Evolutionary conservation across 2,113 vertebrate species (phyloP).

Genomic region (Stegostoma tigrinum): DNA sequence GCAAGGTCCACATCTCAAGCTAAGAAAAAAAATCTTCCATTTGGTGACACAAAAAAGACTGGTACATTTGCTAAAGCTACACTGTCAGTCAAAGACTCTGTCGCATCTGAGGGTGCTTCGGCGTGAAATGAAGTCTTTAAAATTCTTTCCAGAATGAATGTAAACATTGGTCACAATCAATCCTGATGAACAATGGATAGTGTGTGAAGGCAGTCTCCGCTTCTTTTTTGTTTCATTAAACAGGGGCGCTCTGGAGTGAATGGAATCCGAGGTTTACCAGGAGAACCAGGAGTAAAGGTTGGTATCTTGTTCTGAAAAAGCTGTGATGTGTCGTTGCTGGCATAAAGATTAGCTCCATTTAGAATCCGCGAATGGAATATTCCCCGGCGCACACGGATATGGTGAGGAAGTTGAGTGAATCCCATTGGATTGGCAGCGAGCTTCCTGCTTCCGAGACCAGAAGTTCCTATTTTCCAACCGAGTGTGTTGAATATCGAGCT

Average conservation of each 20-base stretch:
- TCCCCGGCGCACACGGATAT: neutral
- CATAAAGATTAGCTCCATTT: neutral
- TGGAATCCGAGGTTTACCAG: slow-evolving; percentile 90
- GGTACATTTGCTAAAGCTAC: neutral
- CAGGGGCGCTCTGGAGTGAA: slow-evolving; percentile 88
- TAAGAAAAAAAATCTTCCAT: no score
- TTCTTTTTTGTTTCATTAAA: neutral
- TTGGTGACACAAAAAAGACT: neutral
- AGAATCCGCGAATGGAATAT: neutral
- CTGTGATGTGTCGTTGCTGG: neutral
- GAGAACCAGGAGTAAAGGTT: slow-evolving; percentile 91
- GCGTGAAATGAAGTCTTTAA: neutral
- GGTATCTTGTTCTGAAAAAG: neutral
- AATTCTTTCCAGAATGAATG: neutral
- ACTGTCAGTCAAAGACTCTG: neutral
- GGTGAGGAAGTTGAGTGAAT: no score
- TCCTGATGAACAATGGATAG: neutral
- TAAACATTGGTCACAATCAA: neutral
- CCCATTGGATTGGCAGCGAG: no score
- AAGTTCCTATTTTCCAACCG: no score
- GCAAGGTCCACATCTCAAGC: no score
- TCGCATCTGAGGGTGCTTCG: neutral
- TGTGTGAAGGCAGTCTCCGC: neutral
- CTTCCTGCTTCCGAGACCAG: no score
- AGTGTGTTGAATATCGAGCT: no score